Base-by-base conservation (phyloP, 2,797 vertebrate species). In the Toxotes lorentzi region DNA sequence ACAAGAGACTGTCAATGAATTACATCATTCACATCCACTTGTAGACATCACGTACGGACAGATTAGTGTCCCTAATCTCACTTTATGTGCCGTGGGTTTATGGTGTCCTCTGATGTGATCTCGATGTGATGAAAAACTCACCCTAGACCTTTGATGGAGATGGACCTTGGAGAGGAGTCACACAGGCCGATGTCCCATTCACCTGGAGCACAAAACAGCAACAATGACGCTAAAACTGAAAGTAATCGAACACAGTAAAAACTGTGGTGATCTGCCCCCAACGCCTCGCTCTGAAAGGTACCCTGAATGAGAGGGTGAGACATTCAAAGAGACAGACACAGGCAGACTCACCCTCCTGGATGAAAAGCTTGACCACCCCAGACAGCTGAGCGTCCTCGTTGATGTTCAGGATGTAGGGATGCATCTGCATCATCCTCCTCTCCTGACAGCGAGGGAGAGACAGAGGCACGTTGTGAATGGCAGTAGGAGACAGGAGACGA, bases 371-470 rank as follows among this genome's bases (percentile, higher is more conserved):
- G 73, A 98, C 95, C 62, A 97, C 96, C 2, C 96, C 96, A 0
- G 96, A 96, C 68, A 98, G 95, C 92, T 98, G 97, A 1, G 96
- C 93, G 32, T 97, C 97, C 87, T 97, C 96, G 0, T 96, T 97
- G 78, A 97, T 91, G 71, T 97, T 98, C 83, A 97, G 88, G 73
- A 97, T 94, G 89, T 97, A 96, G 7, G 97, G 97, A 73, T 95
- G 90, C 79, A 95, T 94, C 92, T 96, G 95, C 91, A 95, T 94
- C 97, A 97, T 95, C 84, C 94, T 91, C 80, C 86, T 94, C 85
- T 98, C 97, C 97, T 98, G 71, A 72, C 24, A 72, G 50, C 2
- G 38, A 50, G 3, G 40, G 2, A 62, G 23, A 71, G 24, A 73
- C 30, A 47, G 10, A 66, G 11, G 3, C 17, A 65, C 23, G 23